Percentiles rank a stretch among this genome's conserved stretches.
Evolutionary conservation across 2,797 vertebrate species (phyloP).

Genomic region (Malurus splendens): DNA sequence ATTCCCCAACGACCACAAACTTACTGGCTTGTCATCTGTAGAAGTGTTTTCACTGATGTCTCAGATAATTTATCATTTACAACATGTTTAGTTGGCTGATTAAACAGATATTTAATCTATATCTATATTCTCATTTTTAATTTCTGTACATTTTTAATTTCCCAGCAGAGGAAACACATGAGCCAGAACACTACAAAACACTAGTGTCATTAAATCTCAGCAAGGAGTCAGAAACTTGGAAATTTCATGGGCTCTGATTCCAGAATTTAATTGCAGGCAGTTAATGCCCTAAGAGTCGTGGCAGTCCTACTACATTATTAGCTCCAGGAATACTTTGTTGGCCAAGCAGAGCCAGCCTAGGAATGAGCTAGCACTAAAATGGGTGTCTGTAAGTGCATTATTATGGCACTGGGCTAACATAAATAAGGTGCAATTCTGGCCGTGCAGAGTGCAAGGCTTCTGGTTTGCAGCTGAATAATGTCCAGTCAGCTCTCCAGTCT

Average conservation of each 20-base stretch:
- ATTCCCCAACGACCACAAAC: not conserved
- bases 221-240: not conserved
- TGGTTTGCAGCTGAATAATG: not conserved
- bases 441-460: not conserved
- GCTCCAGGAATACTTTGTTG: not conserved
- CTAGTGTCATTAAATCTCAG: not conserved
- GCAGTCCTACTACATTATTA: not conserved
- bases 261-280: not conserved
- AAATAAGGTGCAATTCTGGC: not conserved
- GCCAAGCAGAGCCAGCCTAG: not conserved
- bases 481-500: not conserved
- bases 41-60: not conserved
- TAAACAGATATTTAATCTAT: not conserved
- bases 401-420: not conserved
- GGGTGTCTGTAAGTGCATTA: not conserved
- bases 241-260: not conserved
- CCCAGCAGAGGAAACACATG: not conserved
- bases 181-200: not conserved
- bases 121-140: not conserved
- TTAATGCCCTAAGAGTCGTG: not conserved
- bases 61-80: not conserved
- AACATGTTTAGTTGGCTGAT: not conserved
- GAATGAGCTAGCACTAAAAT: not conserved
- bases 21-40: not conserved
- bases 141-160: not conserved